Evolutionary conservation across 2,113 vertebrate species (phyloP).

Genomic region (Polypterus senegalus): DNA sequence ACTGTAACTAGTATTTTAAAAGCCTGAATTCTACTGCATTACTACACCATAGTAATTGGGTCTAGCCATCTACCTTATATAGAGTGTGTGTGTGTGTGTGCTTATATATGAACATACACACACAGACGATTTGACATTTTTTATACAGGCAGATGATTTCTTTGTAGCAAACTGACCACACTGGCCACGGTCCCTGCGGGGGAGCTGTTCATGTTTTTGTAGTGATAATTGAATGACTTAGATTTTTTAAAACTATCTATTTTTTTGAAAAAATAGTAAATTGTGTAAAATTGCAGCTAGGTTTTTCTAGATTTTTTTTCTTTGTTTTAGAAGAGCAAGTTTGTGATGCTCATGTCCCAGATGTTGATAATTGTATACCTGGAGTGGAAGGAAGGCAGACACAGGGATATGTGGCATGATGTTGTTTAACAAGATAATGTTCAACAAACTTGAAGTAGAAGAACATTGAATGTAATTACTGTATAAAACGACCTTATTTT

Average conservation of each 20-base stretch:
- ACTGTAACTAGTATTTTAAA: neutral
- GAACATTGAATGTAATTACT: slow-evolving; percentile 3
- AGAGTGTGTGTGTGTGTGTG: slow-evolving; percentile 3
- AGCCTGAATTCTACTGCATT: neutral
- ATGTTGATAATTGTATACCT: neutral
- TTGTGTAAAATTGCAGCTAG: neutral
- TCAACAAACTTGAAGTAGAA: slow-evolving; percentile 1
- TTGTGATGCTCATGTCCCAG: neutral
- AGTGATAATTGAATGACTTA: neutral
- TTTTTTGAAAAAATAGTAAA: neutral
- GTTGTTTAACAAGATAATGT: neutral
- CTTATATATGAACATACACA: neutral
- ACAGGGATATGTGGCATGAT: neutral
- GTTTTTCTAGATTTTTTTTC: neutral
- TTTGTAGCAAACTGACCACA: neutral
- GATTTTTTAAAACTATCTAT: neutral
- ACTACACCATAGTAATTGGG: neutral
- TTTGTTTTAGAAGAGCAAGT: neutral
- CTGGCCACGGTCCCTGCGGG: neutral
- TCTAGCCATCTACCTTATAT: neutral
- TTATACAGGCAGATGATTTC: slow-evolving; percentile 4
- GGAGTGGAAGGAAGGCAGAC: neutral
- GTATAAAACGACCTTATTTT: neutral
- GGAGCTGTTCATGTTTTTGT: slow-evolving; percentile 1
- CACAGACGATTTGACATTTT: neutral